A percentile compares a stretch with the other conserved stretches of the same genome.
Conservation (phyloP, 2,113 vertebrate species). For the Myxocyprinus asiaticus region DNA sequence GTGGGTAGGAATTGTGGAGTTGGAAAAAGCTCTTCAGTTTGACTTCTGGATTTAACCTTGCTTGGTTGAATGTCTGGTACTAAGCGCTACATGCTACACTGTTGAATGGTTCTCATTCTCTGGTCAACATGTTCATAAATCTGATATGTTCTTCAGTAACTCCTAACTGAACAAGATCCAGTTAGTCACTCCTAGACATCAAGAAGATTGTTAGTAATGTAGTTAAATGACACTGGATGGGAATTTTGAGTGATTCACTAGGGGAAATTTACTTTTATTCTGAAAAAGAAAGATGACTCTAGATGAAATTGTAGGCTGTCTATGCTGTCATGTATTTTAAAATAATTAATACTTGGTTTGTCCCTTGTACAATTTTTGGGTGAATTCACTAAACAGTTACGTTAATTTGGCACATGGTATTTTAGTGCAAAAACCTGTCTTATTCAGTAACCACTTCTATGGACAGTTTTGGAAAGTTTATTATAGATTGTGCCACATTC, state of each 20-base stretch:
- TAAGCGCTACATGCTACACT: conserved; percentile 1
- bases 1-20: conserved; percentile 71
- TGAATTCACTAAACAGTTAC: too few relatives aligned
- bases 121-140: conserved; percentile 17
- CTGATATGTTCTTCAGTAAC: not conserved
- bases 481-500: too few relatives aligned
- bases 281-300: not conserved
- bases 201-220: not conserved
- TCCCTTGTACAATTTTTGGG: too few relatives aligned
- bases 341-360: not conserved
- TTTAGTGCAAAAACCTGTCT: too few relatives aligned
- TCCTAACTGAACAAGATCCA: conserved; percentile 1
- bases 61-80: conserved; percentile 10
- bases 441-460: too few relatives aligned
- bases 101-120: conserved; percentile 31
- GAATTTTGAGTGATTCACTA: not conserved
- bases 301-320: too few relatives aligned
- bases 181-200: not conserved
- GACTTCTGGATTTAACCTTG: conserved; percentile 50
- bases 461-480: too few relatives aligned
- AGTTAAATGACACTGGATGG: conserved; percentile 7
- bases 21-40: conserved; percentile 68
- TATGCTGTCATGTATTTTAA: too few relatives aligned
- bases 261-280: conserved; percentile 6
- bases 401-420: too few relatives aligned